A percentile compares a stretch with the other conserved stretches of the same genome.
These are phyloP conservation scores for Tubulanus polymorphus DNA, from an alignment of 2,888 invertebrate genomes.

Conservation along the genomic window DNA sequence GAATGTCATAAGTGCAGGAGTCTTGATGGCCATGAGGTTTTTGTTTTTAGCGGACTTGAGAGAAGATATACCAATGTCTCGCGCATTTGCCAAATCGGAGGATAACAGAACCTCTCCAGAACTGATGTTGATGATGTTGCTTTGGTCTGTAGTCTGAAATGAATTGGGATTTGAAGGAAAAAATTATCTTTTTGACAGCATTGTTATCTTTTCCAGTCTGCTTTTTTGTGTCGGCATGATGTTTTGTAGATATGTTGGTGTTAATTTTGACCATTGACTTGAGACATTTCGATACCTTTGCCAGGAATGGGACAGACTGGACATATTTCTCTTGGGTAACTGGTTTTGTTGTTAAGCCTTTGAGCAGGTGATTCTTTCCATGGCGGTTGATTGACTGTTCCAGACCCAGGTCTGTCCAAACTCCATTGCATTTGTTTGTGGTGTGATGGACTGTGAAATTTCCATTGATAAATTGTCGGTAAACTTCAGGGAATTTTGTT, in stretches of 20 bases:
- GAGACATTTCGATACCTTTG: background rate
- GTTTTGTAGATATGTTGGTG: no score
- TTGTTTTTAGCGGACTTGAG: no score
- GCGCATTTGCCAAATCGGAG: background rate
- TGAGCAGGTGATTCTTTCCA: background rate
- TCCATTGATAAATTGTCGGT: background rate
- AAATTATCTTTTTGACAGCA: no score
- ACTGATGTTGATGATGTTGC: background rate
- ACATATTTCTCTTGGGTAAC: background rate
- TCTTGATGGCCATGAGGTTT: no score
- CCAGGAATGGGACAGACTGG: background rate
- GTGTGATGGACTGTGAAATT: constrained; percentile 8
- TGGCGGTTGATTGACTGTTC: constrained; percentile 6
- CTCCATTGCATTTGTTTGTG: constrained; percentile 3
- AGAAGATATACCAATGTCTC: no score
- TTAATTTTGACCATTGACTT: background rate
- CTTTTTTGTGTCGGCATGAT: no score
- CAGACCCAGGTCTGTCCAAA: constrained; percentile 7
- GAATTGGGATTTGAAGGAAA: no score
- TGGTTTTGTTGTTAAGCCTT: background rate
- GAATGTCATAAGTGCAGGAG: no score
- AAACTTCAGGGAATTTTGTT: constrained; percentile 3
- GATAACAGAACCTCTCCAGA: background rate
- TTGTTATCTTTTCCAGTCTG: no score
- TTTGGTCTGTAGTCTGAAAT: background rate